Evolutionary conservation across 2,797 vertebrate genomes (phyloP).

Genomic region (Florisuga fusca): DNA sequence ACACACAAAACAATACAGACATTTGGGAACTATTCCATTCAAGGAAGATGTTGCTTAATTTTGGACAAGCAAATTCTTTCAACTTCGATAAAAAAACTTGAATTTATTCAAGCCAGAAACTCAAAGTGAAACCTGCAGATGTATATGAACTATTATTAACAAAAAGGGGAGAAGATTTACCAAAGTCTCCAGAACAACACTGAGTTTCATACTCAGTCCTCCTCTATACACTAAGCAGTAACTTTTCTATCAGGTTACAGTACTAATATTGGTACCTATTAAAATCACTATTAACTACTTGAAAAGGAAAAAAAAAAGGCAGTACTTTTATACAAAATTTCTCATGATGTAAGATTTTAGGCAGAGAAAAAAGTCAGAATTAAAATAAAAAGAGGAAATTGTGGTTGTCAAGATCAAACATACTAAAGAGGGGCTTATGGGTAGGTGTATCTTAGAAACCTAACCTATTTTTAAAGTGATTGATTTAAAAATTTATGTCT

Average conservation of each 20-base stretch:
- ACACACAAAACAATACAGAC: not conserved
- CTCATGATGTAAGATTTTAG: not conserved
- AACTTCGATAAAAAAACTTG: not conserved
- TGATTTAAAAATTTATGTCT: not conserved
- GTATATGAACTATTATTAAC: not conserved
- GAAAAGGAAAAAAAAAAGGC: not conserved
- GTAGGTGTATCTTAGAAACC: not conserved
- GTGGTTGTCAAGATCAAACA: not conserved
- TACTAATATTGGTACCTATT: not conserved
- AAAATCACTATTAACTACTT: not conserved
- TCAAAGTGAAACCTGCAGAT: not conserved
- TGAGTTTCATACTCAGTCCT: not conserved
- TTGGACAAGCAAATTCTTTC: not conserved
- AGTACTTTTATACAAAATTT: not conserved
- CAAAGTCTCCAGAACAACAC: not conserved
- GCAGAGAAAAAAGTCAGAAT: not conserved
- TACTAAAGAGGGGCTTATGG: not conserved
- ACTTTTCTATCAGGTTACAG: not conserved
- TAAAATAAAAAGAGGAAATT: conserved; percentile 34
- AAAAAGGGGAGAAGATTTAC: not conserved
- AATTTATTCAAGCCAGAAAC: not conserved
- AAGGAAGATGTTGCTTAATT: not conserved
- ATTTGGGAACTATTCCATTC: not conserved
- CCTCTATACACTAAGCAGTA: not conserved
- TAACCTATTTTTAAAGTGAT: not conserved